These are phyloP conservation scores for Pandemis heparana DNA, from an alignment of 2,888 invertebrate species.

Conservation along the genomic window DNA sequence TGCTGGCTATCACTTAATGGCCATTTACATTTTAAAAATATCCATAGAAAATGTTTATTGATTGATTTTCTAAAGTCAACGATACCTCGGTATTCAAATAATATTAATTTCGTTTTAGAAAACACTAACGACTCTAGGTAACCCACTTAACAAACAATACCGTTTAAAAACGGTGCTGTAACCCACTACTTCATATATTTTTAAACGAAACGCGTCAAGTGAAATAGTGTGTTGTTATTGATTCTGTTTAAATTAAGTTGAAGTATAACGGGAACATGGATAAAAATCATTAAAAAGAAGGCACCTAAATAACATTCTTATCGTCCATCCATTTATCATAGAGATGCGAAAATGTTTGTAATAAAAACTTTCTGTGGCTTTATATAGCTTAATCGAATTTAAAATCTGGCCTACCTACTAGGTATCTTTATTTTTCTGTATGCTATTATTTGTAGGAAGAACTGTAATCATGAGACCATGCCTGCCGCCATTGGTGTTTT, in stretches of 20 bases:
- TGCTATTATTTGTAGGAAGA: constrained; percentile 18
- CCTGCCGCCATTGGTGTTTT: constrained; percentile 35
- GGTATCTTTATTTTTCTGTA: constrained; percentile 3
- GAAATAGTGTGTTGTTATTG: constrained; percentile 1
- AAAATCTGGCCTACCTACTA: constrained; percentile 4
- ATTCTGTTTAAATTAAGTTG: background rate
- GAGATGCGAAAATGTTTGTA: constrained; percentile 52
- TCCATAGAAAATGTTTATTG: constrained; percentile 34
- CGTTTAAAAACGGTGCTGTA: constrained; percentile 26
- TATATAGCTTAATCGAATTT: constrained; percentile 50
- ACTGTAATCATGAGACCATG: constrained; percentile 27
- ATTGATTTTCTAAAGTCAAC: constrained; percentile 28
- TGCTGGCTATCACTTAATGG: constrained; percentile 54
- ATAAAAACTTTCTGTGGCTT: constrained; percentile 49
- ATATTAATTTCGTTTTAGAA: constrained; percentile 21
- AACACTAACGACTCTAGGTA: constrained; percentile 21
- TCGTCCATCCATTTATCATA: constrained; percentile 55
- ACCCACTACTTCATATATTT: constrained; percentile 12
- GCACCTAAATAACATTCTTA: constrained; percentile 50
- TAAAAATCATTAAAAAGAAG: constrained; percentile 45
- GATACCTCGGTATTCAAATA: constrained; percentile 13
- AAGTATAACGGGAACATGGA: background rate
- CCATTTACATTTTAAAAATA: constrained; percentile 49
- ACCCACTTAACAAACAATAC: constrained; percentile 30
- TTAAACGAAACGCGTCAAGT: background rate